These are phyloP conservation scores for Daubentonia madagascariensis DNA, from an alignment of 2,113 vertebrate genomes.

Conservation along the genomic window DNA sequence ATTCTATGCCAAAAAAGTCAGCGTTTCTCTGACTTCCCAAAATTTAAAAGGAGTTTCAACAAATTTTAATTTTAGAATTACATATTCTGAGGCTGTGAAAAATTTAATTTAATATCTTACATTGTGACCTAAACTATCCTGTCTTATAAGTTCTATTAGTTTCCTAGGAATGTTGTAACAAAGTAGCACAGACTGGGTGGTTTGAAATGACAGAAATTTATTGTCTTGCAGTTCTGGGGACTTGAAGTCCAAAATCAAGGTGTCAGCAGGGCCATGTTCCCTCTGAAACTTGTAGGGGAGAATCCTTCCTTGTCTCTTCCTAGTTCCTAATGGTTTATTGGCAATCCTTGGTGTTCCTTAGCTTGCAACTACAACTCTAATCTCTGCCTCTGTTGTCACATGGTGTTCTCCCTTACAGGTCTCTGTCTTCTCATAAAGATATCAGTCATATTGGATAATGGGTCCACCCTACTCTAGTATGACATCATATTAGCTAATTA, in stretches of 20 bases:
- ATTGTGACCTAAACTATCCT: neutral
- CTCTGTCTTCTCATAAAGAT: neutral
- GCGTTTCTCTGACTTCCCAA: neutral
- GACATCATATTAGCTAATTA: neutral
- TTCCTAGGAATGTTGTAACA: neutral
- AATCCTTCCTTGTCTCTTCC: neutral
- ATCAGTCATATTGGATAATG: neutral
- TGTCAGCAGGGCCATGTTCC: neutral
- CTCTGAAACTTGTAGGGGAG: neutral
- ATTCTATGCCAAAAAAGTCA: neutral
- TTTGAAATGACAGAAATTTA: neutral
- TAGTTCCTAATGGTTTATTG: neutral
- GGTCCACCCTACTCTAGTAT: neutral
- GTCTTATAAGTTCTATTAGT: neutral
- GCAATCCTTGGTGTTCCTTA: too few species aligned
- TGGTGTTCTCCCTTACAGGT: neutral
- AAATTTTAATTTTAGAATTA: neutral
- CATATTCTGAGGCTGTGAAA: neutral
- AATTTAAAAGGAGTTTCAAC: neutral
- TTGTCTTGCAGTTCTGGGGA: neutral
- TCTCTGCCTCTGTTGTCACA: neutral
- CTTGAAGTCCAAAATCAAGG: neutral
- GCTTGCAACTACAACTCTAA: neutral
- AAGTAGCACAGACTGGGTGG: neutral
- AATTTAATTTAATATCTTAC: neutral